Evolutionary conservation across 2,797 vertebrate genomes (phyloP), one percentile per base, ranked within the genome.

Genomic region (Hirundo rustica): DNA sequence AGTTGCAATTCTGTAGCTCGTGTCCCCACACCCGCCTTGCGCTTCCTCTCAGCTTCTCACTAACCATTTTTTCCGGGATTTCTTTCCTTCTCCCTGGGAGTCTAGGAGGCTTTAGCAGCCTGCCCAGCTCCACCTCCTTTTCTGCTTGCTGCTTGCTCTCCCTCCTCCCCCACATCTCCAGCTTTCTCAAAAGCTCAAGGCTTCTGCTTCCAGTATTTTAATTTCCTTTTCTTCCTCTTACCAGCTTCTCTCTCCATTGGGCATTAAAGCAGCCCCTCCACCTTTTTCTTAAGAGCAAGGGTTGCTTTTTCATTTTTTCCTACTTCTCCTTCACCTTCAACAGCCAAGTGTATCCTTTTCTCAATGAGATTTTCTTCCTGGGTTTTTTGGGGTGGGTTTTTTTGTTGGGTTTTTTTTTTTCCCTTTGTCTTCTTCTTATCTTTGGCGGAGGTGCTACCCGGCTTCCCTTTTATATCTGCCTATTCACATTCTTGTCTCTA

Each of bases 71-170:
- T 92, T 9, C 25, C 20, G 73, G 45, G 18, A 13, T 95, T 95
- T 92, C 70, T 70, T 84, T 86, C 70, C 70, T 78, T 51, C 44
- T 86, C 44, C 53, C 88, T 65, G 44, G 8, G 30, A 95, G 54
- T 60, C 66, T 54, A 38, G 58, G 47, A 91, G 76, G 73, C 66
- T 81, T 75, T 68, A 81, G 26, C 73, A 88, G 82, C 36, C 80
- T 88, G 80, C 88, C 48, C 51, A 88, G 88, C 94, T 96, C 95
- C 95, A 76, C 94, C 94, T 95, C 93, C 84, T 94, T 84, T 45
- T 34, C 90, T 91, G 76, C 79, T 57, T 85, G 40, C 89, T 84
- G 76, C 85, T 74, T 84, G 55, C 73, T 93, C 57, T 91, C 67
- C 78, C 93, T 95, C 95, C 94, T 95, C 96, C 93, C 79, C 83